Percentiles rank a stretch among this genome's conserved stretches.
phyloP scores from a whole-genome alignment of 2,888 invertebrate species.

The Anarsia innoxiella region DNA sequence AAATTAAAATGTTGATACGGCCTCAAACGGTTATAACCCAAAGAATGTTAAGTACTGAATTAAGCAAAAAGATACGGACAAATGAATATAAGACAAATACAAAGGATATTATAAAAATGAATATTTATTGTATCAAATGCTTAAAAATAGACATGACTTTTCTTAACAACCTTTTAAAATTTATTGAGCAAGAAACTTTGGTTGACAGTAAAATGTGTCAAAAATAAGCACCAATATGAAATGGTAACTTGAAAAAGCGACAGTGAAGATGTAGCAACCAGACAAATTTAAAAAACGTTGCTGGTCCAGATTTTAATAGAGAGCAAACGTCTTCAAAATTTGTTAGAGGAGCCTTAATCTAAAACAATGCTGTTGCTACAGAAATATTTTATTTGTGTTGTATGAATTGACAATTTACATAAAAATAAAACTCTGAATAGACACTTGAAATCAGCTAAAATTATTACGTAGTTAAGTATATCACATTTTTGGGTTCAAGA shows the following conservation, averaged over 20 bases:
- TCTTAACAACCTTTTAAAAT: conserved; percentile 31
- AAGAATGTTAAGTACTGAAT: too few relatives aligned
- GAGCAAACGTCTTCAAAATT: conserved; percentile 13
- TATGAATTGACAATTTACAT: too few relatives aligned
- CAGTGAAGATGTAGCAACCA: conserved; percentile 30
- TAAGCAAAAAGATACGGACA: too few relatives aligned
- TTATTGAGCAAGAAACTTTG: conserved; percentile 55
- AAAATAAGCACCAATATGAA: conserved; percentile 26
- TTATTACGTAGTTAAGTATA: too few relatives aligned
- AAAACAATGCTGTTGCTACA: too few relatives aligned
- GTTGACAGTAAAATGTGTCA: conserved; percentile 37
- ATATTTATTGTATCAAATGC: conserved; percentile 40
- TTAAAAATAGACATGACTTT: conserved; percentile 28
- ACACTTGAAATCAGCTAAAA: too few relatives aligned
- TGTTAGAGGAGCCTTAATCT: too few relatives aligned
- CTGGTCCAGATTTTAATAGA: conserved; percentile 2
- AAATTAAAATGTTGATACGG: too few relatives aligned
- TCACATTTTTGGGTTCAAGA: too few relatives aligned
- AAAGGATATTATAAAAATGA: conserved; percentile 10
- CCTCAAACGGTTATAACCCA: too few relatives aligned
- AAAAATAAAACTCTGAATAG: too few relatives aligned
- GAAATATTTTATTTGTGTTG: too few relatives aligned
- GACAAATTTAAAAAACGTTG: conserved; percentile 22
- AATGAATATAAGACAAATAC: not conserved
- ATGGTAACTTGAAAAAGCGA: conserved; percentile 49